Percentiles rank a stretch among this genome's conserved stretches.
Evolutionary conservation across 2,113 vertebrate genomes (phyloP).

Genomic region (Boulengerochromis microlepis): DNA sequence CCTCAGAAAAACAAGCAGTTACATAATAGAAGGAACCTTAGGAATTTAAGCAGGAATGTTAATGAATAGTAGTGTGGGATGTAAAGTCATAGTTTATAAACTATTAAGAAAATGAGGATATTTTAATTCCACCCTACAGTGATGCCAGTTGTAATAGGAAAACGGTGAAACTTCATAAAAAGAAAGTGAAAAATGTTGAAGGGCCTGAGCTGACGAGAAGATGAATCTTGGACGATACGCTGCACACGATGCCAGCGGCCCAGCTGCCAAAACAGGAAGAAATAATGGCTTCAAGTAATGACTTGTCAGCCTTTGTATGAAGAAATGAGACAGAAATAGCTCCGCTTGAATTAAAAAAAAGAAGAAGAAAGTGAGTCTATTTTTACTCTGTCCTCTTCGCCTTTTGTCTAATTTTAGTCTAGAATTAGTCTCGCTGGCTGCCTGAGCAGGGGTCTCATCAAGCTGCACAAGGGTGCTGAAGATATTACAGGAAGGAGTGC

Average conservation of each 20-base stretch:
- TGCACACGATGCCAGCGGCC: conserved; percentile 17
- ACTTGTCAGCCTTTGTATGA: conserved; percentile 44
- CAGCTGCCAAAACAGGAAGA: conserved; percentile 44
- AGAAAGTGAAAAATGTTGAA: neutral
- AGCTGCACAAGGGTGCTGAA: neutral
- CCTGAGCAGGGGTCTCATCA: neutral
- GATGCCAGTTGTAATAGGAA: neutral
- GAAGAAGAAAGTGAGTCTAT: conserved; percentile 17
- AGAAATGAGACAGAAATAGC: conserved; percentile 51
- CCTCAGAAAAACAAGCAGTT: neutral
- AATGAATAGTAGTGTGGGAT: neutral
- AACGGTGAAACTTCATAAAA: neutral
- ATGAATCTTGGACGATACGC: conserved; percentile 21
- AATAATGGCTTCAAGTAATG: conserved; percentile 51
- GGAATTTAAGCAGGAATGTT: neutral
- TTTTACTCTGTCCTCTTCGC: conserved; percentile 40
- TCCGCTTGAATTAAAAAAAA: neutral
- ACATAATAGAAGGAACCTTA: neutral
- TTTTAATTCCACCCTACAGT: neutral
- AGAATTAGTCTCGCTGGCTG: conserved; percentile 22
- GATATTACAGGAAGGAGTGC: neutral
- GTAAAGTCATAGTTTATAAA: neutral
- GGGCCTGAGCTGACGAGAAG: neutral
- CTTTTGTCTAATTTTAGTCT: conserved; percentile 53
- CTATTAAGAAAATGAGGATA: neutral